Evolutionary conservation across 2,113 vertebrate species (phyloP), one percentile per base, ranked within the genome.

Genomic region (Takifugu bimaculatus): DNA sequence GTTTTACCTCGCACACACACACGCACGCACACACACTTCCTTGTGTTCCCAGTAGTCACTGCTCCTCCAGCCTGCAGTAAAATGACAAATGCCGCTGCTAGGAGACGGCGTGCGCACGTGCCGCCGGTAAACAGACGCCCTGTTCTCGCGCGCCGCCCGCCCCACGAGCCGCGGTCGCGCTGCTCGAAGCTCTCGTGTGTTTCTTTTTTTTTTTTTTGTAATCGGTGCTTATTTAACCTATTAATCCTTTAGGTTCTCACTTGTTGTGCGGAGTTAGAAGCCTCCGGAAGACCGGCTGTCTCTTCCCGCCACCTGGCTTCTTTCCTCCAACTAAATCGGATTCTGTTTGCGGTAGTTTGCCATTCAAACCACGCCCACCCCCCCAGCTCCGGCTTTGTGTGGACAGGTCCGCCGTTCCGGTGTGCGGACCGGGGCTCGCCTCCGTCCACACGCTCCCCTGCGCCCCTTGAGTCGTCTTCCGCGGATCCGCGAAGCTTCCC

Each of bases 121-220:
- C 83, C 79, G 84, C 88, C 87, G 87, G 89, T 90, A 92, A 92
- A 92, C 89, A 87, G 83, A 85, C 86, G 79, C 79, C 86, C 80
- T 79, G 73, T 85, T 87, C 76, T 72, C 72, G 54, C 52, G 51
- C 26, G 35, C 54, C 58, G 32, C 56, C 50, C 64, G 50, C 60
- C 72, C 35, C 57, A 52, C 50, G 27, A 64, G 55, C 44, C 60
- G 61, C 49, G 69, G 12, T 75, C 65, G 50, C 51, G 67, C 63
- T 65, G 48, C 55, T 47, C 27, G 53, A 59, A 20, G 20, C 20
- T 57, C 44, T 20, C 32, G 52, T 13, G 49, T 49, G 25, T 52
- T n/a, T 12, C 56, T 45, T 32, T 57, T 45, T 58, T 64, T n/a
- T 12, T n/a, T 58, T 45, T 32, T 57, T 45, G 58, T 64, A 28